Evolutionary conservation across 2,113 vertebrate genomes (phyloP).

Genomic region (Pterocles gutturalis): DNA sequence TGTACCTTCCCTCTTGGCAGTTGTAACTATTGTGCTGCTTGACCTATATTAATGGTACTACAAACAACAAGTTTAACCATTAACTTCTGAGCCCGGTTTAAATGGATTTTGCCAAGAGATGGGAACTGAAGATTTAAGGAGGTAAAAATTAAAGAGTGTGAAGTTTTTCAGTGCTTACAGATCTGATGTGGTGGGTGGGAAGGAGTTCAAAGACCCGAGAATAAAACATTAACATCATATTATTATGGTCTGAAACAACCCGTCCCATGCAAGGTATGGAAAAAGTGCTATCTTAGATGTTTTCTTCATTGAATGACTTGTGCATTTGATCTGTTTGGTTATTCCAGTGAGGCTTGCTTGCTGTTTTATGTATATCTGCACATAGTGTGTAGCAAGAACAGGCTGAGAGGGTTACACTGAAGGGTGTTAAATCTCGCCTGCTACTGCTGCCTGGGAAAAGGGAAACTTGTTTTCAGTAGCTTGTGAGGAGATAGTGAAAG

Average conservation of each 20-base stretch:
- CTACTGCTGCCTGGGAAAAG: background rate
- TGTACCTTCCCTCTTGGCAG: conserved; percentile 81
- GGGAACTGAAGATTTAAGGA: conserved; percentile 53
- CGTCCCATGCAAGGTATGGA: background rate
- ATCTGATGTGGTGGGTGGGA: background rate
- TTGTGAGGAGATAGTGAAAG: background rate
- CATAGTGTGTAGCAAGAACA: background rate
- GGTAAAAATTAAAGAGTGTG: conserved; percentile 25
- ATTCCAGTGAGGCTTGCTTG: background rate
- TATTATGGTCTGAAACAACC: background rate
- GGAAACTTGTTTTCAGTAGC: background rate
- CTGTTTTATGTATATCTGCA: background rate
- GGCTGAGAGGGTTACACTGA: background rate
- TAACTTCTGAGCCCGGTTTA: conserved; percentile 79
- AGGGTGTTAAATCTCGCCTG: background rate
- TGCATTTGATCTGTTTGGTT: background rate
- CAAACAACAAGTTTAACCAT: conserved; percentile 87
- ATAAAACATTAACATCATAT: background rate
- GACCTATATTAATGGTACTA: conserved; percentile 80
- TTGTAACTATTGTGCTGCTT: conserved; percentile 77
- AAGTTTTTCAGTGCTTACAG: background rate
- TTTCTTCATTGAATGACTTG: background rate
- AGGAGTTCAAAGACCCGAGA: background rate
- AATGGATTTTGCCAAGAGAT: conserved; percentile 74
- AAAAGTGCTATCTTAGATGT: background rate